Evolutionary conservation across 2,888 invertebrate genomes (phyloP).

Genomic region (Drosophila melanosoma): DNA sequence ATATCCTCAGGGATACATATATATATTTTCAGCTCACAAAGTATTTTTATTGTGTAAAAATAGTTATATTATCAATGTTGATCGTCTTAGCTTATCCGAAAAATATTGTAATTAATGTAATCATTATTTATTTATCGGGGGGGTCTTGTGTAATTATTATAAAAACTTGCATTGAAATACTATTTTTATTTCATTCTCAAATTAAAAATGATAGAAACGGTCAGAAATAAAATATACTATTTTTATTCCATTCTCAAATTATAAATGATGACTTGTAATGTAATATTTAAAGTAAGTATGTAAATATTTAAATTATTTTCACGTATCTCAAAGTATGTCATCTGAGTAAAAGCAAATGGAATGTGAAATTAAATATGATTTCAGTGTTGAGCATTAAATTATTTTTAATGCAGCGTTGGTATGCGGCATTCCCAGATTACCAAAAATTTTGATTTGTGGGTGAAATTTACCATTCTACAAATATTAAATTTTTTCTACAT

Average conservation of each 20-base stretch:
- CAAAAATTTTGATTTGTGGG: background rate
- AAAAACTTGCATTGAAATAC: too few relatives aligned
- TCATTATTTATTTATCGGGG: too few relatives aligned
- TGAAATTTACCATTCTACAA: background rate
- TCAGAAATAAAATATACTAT: background rate
- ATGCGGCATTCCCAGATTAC: too few relatives aligned
- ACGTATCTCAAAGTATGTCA: slow-evolving; percentile 10
- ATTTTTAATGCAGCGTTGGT: background rate
- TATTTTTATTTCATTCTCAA: too few relatives aligned
- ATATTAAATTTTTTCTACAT: background rate
- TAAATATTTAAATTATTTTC: background rate
- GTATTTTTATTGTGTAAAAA: background rate
- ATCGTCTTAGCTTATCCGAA: background rate
- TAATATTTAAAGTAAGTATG: background rate
- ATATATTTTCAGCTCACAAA: background rate
- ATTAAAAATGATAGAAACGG: too few relatives aligned
- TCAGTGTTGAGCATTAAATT: background rate
- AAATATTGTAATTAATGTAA: background rate
- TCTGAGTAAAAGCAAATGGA: background rate
- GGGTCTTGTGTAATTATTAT: too few relatives aligned
- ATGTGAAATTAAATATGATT: slow-evolving; percentile 20
- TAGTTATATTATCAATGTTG: background rate
- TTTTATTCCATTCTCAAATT: background rate
- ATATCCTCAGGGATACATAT: fast-evolving
- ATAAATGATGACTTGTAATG: background rate